Base-by-base conservation (phyloP, 2,113 vertebrate species). In the Pogonocichla stellata region DNA sequence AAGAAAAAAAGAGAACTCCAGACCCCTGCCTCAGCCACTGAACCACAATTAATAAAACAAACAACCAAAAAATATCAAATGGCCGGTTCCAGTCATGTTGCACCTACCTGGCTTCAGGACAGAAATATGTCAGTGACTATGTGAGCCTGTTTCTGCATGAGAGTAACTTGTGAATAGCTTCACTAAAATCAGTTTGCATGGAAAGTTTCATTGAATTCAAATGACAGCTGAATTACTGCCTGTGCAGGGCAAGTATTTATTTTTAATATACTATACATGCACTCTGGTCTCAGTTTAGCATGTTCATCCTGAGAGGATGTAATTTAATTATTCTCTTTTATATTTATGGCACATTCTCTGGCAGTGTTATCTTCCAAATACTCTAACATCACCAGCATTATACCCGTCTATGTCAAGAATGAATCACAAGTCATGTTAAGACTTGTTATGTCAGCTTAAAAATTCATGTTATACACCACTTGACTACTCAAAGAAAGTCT, bases 241-340 rank as follows among this genome's bases (percentile, higher is more conserved):
- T 84, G 62, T 71, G 78, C 28, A 75, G 80, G 57, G 40, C 25
- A 80, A 87, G 73, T 65, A 85, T 85, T 92, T 95, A 82, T 92
- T 92, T 95, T 89, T 95, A 92, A 93, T 72, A 77, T 47, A 95
- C 71, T 77, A 74, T 78, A 88, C 56, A 64, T 66, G 47, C 36
- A 92, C 33, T 78, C 56, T 86, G 24, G 81, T 90, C 71, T 92
- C 71, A 90, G 56, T 88, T 92, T 80, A 94, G 69, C 77, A 64
- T 56, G 67, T 83, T 94, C 92, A 88, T 94, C 60, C 85, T 83
- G 79, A 96, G 79, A 93, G 60, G 85, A 93, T 92, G 79, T 95
- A 90, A 95, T 96, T 88, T 92, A 96, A 96, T 93, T 95, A 95
- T 93, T 95, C 66, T 93, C 82, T 93, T 96, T 87, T 83, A 91